Conservation (phyloP, 1,140 invertebrate species). For the Arctopsyche grandis region DNA sequence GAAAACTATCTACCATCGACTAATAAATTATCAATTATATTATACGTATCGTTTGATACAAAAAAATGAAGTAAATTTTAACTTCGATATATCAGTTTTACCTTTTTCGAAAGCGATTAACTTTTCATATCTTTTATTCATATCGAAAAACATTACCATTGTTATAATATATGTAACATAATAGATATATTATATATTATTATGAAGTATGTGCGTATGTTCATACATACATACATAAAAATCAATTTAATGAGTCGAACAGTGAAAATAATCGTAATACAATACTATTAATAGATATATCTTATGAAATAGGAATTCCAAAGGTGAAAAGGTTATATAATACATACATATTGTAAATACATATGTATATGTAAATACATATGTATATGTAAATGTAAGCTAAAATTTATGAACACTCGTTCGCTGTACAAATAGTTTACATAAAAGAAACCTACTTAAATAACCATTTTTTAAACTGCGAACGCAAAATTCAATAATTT, state of each 20-base stretch:
- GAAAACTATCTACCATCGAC: neutral
- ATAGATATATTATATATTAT: no score
- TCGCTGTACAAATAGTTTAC: neutral
- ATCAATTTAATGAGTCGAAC: neutral
- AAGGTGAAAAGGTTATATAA: no score
- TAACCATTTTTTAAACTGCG: neutral
- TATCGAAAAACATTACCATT: neutral
- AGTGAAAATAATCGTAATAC: neutral
- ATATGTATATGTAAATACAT: neutral
- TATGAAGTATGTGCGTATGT: no score
- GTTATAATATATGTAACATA: no score
- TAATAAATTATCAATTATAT: neutral
- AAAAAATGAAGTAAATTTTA: no score
- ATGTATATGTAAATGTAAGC: neutral
- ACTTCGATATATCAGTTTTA: no score
- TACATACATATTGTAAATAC: neutral
- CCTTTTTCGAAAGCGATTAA: no score
- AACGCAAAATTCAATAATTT: neutral
- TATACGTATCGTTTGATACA: neutral
- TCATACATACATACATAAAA: no score
- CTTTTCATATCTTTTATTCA: slow-evolving; percentile 10
- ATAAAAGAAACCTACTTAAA: neutral
- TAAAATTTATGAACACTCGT: neutral
- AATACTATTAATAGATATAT: neutral
- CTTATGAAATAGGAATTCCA: neutral